Base-by-base conservation (phyloP, 2,113 vertebrate species). In the Sigmodon hispidus region DNA sequence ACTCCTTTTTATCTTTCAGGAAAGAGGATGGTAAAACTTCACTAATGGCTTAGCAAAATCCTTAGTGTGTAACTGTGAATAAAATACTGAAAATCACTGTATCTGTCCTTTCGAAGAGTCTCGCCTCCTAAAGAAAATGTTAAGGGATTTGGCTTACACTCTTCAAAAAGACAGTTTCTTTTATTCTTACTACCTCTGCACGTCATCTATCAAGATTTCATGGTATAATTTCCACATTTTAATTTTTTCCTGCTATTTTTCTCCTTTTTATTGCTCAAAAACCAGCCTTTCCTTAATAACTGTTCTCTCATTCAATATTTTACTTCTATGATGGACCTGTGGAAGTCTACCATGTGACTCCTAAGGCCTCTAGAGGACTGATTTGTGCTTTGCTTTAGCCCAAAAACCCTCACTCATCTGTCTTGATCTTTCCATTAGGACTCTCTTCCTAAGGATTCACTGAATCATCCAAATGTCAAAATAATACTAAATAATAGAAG, bases 11-110 rank as follows among this genome's bases (percentile, higher is more conserved):
- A 45, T 81, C 85, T 97, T 93, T 83, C 67, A 81, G 77, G 57
- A 83, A 94, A 92, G n/a, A 12, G 89, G 24, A 40, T 70, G 61
- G 90, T 92, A 83, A 94, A 94, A 96, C 67, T 59, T 88, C 80
- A 59, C 72, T 79, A 76, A 90, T 69, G 65, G 73, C 72, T 93
- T 70, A 79, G 67, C 76, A 90, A 87, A 94, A 94, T 90, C 83
- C 76, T 92, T 89, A n/a, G 65, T 70, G 15, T 72, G 31, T 63
- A 7, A 69, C 43, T 89, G 9, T 57, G n/a, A 89, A 69, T 4
- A 75, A 59, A 55, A 43, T 83, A 26, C 70, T 83, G 63, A 90
- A 34, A 89, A 91, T 70, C 50, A 87, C 93, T 57, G 69, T 88
- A 84, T 92, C 81, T 29, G 63, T 57, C 1, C 21, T 90, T 89